Conservation (phyloP, 2,888 invertebrate species). For the Habrosyne pyritoides region DNA sequence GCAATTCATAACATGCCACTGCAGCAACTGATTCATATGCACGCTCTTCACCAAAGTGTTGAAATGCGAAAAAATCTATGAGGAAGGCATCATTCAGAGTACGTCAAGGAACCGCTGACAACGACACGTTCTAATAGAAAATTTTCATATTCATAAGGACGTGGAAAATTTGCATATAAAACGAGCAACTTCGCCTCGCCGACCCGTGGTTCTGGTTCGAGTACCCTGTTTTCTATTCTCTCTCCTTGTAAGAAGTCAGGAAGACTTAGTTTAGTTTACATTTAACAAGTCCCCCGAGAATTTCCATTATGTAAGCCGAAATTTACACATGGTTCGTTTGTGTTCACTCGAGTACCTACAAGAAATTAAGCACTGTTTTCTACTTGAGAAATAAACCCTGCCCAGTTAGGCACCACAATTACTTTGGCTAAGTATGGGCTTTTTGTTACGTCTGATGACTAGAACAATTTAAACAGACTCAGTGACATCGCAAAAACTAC, state of each 20-base stretch:
- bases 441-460: constrained; percentile 6
- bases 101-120: constrained; percentile 76
- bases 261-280: constrained; percentile 56
- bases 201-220: constrained; percentile 55
- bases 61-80: constrained; percentile 57
- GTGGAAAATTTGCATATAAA: constrained; percentile 81
- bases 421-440: not conserved
- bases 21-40: constrained; percentile 45
- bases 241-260: constrained; percentile 62
- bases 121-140: constrained; percentile 82
- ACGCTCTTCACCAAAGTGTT: constrained; percentile 52
- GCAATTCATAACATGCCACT: constrained; percentile 18
- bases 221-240: constrained; percentile 69
- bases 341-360: constrained; percentile 14
- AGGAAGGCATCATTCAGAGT: constrained; percentile 56
- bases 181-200: constrained; percentile 73
- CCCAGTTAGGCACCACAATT: not conserved
- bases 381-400: not conserved
- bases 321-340: constrained; percentile 38
- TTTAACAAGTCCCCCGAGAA: constrained; percentile 39
- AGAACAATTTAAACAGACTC: constrained; percentile 17
- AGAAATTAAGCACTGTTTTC: not conserved
- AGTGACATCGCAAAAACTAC: constrained; percentile 18
- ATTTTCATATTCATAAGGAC: constrained; percentile 84
- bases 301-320: constrained; percentile 32